A percentile compares a stretch with the other conserved stretches of the same genome.
phyloP scores from a whole-genome alignment of 2,888 invertebrate species.

The Rugalucina vietnamica region DNA sequence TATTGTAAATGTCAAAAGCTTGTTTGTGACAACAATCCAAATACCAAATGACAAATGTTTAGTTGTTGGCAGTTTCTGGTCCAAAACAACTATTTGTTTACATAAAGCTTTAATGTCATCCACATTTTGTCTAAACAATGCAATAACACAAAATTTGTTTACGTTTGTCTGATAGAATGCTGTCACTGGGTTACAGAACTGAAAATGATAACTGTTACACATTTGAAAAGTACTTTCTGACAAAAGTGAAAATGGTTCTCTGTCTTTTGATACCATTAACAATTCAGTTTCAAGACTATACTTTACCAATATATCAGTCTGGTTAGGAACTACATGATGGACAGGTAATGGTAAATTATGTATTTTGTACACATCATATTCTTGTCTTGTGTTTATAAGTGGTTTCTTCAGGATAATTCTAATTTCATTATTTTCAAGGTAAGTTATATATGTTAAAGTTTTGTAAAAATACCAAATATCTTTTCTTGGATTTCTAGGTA shows the following conservation, averaged over 20 bases:
- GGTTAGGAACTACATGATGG: no score
- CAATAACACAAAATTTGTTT: conserved; percentile 3
- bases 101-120: not conserved
- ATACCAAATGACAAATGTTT: not conserved
- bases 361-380: not conserved
- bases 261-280: not conserved
- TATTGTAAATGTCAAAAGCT: not conserved
- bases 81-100: not conserved
- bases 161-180: not conserved
- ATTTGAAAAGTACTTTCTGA: not conserved
- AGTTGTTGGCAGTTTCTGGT: not conserved
- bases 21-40: conserved; percentile 4
- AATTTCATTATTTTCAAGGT: conserved; percentile 16
- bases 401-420: conserved; percentile 11
- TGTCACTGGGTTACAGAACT: not conserved
- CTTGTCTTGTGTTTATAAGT: not conserved
- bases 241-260: not conserved
- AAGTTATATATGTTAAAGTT: conserved; percentile 8
- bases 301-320: not conserved
- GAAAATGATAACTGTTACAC: not conserved
- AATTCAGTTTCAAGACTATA: conserved; percentile 1
- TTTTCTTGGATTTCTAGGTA: conserved; percentile 15
- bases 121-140: not conserved
- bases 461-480: conserved; percentile 41
- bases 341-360: not conserved